A percentile compares a stretch with the other conserved stretches of the same genome.
These are phyloP conservation scores for Lochmaea crataegi DNA, from an alignment of 2,888 invertebrate genomes.

Conservation along the genomic window DNA sequence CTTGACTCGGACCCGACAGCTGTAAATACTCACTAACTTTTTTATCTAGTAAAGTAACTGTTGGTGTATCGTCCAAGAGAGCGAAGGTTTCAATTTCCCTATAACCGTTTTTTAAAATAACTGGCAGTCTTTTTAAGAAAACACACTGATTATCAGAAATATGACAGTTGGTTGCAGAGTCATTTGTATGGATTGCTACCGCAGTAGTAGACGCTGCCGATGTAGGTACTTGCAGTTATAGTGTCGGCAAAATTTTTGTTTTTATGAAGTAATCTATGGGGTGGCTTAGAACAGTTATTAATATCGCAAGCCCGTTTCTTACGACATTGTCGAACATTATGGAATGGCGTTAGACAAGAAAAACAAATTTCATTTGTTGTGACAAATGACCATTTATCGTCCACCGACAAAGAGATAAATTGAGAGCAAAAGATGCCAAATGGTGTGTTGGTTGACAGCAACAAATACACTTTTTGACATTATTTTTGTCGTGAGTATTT, in stretches of 20 bases:
- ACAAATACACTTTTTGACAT: neutral
- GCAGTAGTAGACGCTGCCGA: neutral
- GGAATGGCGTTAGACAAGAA: neutral
- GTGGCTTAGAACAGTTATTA: neutral
- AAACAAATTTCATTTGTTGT: conserved; percentile 3
- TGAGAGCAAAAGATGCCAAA: neutral
- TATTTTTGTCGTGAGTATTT: too few species aligned
- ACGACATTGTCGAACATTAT: neutral
- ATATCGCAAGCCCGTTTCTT: neutral
- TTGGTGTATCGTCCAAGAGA: neutral
- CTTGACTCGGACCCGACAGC: neutral
- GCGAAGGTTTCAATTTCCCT: neutral
- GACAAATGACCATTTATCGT: conserved; percentile 10
- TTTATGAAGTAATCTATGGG: too few species aligned
- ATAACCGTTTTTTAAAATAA: neutral
- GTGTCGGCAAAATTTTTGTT: neutral
- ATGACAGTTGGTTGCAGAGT: neutral
- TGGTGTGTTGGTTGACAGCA: neutral
- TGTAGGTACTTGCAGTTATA: neutral
- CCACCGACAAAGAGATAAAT: neutral
- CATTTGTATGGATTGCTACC: neutral
- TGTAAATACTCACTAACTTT: neutral
- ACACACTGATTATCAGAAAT: too few species aligned
- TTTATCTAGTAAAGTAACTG: too few species aligned
- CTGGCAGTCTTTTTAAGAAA: conserved; percentile 3